These are phyloP conservation scores for Micromys minutus DNA, from an alignment of 2,113 vertebrate species.

Conservation along the genomic window DNA sequence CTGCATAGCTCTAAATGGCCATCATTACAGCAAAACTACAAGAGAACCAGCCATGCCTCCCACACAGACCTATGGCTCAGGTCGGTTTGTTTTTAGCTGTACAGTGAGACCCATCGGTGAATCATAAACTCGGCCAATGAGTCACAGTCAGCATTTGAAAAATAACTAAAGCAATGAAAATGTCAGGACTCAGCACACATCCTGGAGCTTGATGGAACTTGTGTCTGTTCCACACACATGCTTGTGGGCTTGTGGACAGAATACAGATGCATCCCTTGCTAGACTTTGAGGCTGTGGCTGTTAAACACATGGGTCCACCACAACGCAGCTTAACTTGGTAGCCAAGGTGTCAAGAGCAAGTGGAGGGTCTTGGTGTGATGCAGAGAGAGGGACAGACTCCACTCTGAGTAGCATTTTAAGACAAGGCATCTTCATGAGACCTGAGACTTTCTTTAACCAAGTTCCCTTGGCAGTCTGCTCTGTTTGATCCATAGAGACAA, in stretches of 20 bases:
- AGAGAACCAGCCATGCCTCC: not conserved
- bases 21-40: not conserved
- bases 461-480: not conserved
- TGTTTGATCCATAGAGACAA: not conserved
- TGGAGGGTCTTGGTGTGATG: not conserved
- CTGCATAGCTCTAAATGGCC: not conserved
- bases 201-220: not conserved
- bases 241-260: not conserved
- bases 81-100: conserved; percentile 22
- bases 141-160: conserved; percentile 41
- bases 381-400: not conserved
- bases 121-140: conserved; percentile 35
- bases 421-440: fast-evolving
- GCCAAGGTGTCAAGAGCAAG: not conserved
- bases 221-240: not conserved
- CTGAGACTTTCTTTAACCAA: not conserved
- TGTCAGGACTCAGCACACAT: not conserved
- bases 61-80: not conserved
- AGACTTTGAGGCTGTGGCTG: not conserved
- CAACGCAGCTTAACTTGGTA: not conserved
- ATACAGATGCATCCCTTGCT: not conserved
- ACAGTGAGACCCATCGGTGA: not conserved
- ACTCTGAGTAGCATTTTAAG: not conserved
- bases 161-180: conserved; percentile 10
- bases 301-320: not conserved